These are phyloP conservation scores for Lagorchestes hirsutus DNA, from an alignment of 2,797 vertebrate genomes.

Conservation along the genomic window DNA sequence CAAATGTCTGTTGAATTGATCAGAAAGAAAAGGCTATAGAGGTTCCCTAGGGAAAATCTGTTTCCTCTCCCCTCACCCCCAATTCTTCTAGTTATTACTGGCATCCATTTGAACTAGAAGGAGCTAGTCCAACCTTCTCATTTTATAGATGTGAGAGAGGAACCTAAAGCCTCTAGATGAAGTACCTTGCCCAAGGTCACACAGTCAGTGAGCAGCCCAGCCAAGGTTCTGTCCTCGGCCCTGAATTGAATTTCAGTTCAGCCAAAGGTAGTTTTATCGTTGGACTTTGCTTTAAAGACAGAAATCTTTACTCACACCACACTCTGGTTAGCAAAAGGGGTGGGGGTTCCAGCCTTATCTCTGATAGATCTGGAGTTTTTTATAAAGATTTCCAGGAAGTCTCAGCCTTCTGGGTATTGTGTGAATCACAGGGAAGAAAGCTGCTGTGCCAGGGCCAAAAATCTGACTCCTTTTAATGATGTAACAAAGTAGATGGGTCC, in stretches of 20 bases:
- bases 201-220: neutral
- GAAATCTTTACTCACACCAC: slow-evolving; percentile 8
- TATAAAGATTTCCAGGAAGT: slow-evolving; percentile 30
- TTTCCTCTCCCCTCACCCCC: neutral
- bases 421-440: slow-evolving; percentile 54
- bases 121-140: neutral
- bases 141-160: neutral
- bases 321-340: slow-evolving; percentile 31
- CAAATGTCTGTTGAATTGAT: neutral
- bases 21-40: neutral
- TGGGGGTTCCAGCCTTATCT: slow-evolving; percentile 4
- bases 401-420: slow-evolving; percentile 50
- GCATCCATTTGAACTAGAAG: no score
- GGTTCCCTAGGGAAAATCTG: neutral
- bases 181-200: neutral
- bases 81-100: neutral
- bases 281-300: slow-evolving; percentile 43
- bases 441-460: slow-evolving; percentile 59
- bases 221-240: accelerated
- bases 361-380: slow-evolving; percentile 40
- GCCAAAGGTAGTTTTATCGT: neutral
- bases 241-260: neutral
- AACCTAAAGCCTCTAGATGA: neutral
- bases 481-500: slow-evolving; percentile 75
- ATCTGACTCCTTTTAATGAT: slow-evolving; percentile 73